Conservation (phyloP, 2,888 invertebrate genomes). For the Erebia palarica region DNA sequence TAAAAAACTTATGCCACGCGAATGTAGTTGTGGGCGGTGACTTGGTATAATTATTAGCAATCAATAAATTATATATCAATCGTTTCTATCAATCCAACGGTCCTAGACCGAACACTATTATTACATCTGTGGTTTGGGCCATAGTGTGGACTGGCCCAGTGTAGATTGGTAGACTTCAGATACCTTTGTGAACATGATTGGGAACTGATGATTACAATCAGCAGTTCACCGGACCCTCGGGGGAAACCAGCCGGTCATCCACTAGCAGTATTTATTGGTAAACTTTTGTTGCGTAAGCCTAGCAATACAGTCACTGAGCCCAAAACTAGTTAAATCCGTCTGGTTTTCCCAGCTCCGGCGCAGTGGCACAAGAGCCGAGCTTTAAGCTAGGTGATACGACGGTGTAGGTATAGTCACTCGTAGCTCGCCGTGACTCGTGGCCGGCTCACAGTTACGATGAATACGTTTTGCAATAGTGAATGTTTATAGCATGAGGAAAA, state of each 20-base stretch:
- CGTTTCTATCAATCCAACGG: too few relatives aligned
- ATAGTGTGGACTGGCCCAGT: too few relatives aligned
- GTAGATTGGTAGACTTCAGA: not conserved
- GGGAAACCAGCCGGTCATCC: not conserved
- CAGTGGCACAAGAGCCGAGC: not conserved
- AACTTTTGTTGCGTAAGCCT: not conserved
- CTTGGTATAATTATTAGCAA: too few relatives aligned
- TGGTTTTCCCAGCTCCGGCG: not conserved
- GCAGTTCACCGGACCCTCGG: not conserved
- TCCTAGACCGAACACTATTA: too few relatives aligned
- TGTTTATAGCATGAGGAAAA: slow-evolving; percentile 1
- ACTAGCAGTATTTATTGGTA: not conserved
- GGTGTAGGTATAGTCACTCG: not conserved
- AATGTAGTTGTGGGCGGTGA: too few relatives aligned
- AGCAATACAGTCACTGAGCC: not conserved
- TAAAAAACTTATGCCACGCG: too few relatives aligned
- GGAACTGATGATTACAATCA: not conserved
- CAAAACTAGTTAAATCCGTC: slow-evolving; percentile 3
- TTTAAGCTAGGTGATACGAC: not conserved
- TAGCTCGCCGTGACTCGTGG: not conserved
- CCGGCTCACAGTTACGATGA: not conserved
- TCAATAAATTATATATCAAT: too few relatives aligned
- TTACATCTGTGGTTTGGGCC: too few relatives aligned
- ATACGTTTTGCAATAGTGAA: not conserved
- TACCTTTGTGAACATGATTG: too few relatives aligned